phyloP scores from a whole-genome alignment of 2,113 vertebrate genomes.

The Pangasianodon gigas region DNA sequence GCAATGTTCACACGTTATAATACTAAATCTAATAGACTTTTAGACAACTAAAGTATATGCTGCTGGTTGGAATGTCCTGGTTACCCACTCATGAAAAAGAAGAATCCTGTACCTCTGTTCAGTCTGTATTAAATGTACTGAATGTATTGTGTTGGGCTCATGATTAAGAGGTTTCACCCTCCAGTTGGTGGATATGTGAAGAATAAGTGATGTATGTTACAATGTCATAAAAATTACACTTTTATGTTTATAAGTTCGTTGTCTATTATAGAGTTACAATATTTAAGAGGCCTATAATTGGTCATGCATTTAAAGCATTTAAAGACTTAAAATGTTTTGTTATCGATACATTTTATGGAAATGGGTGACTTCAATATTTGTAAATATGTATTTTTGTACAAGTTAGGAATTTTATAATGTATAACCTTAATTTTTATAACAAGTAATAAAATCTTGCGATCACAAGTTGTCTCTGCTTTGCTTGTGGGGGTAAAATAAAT shows the following conservation, averaged over 20 bases:
- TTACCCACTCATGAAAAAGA: neutral
- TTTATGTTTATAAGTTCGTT: neutral
- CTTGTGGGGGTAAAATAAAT: neutral
- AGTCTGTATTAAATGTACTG: neutral
- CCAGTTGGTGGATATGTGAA: slow-evolving; percentile 44
- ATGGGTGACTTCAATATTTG: slow-evolving; percentile 25
- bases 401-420: slow-evolving; percentile 23
- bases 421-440: slow-evolving; percentile 8
- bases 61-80: slow-evolving; percentile 5
- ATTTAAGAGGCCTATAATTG: slow-evolving; percentile 6
- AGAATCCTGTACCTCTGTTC: slow-evolving; percentile 21
- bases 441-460: slow-evolving; percentile 11
- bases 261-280: neutral
- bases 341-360: neutral
- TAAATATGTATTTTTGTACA: slow-evolving; percentile 47
- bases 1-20: neutral
- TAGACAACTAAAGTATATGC: neutral
- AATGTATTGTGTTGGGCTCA: slow-evolving; percentile 6
- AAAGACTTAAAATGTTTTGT: neutral
- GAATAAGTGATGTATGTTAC: slow-evolving; percentile 33
- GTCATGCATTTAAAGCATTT: neutral
- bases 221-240: neutral
- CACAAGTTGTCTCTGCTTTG: neutral
- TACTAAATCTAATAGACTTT: neutral
- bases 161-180: neutral